Evolutionary conservation across 2,888 invertebrate species (phyloP).

Genomic region (Myopa testacea): DNA sequence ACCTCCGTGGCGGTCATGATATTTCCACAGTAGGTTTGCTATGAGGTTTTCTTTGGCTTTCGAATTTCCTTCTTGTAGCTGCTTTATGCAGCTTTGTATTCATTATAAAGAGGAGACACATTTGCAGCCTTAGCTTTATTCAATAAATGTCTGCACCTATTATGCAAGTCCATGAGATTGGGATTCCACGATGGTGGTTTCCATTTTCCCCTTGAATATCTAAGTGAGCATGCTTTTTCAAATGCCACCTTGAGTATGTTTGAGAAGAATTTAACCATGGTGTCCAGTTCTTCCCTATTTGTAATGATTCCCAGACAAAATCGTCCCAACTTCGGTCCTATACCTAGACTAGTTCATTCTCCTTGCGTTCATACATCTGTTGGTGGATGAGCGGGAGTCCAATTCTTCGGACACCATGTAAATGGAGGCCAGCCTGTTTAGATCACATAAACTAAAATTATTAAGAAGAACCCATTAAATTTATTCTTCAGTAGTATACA

Average conservation of each 20-base stretch:
- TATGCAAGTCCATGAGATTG: neutral
- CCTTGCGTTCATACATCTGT: neutral
- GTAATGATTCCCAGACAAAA: too few species aligned
- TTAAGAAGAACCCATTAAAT: too few species aligned
- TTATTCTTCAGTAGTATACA: too few species aligned
- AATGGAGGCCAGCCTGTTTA: neutral
- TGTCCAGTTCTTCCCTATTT: neutral
- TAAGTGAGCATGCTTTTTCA: neutral
- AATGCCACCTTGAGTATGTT: neutral
- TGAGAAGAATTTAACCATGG: neutral
- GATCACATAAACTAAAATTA: neutral
- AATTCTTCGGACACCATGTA: neutral
- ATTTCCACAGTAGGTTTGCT: neutral
- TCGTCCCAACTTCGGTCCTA: too few species aligned
- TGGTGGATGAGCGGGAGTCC: neutral
- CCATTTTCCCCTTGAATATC: neutral
- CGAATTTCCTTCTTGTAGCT: neutral
- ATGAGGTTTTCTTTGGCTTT: neutral
- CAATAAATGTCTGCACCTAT: neutral
- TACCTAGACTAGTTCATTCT: neutral
- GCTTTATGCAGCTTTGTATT: too few species aligned
- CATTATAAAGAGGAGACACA: neutral
- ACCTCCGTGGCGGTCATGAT: neutral
- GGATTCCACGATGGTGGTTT: neutral
- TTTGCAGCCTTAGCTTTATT: neutral